Evolutionary conservation across 1,140 invertebrate genomes (phyloP).

Genomic region (Dysdera silvatica): DNA sequence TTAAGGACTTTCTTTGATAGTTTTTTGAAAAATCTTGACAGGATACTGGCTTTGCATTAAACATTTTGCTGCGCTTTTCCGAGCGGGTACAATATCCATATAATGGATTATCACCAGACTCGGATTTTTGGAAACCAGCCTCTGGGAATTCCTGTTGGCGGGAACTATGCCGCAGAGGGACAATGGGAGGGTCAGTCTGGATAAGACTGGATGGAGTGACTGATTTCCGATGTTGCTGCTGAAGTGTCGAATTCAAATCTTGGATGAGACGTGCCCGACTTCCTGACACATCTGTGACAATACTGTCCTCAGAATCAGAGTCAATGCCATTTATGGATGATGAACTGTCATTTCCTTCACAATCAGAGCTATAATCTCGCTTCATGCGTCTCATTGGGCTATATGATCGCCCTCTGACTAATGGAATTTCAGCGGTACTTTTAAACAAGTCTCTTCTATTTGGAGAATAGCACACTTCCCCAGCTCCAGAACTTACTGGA

Average conservation of each 20-base stretch:
- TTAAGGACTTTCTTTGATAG: conserved; percentile 1
- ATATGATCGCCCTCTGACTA: conserved; percentile 6
- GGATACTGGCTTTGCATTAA: conserved; percentile 12
- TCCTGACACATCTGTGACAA: conserved; percentile 26
- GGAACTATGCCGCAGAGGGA: conserved; percentile 14
- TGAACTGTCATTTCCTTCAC: neutral
- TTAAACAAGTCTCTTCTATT: conserved; percentile 11
- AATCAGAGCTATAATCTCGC: neutral
- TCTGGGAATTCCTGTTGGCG: neutral
- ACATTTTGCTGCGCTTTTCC: conserved; percentile 13
- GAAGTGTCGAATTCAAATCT: conserved; percentile 14
- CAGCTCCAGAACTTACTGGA: conserved; percentile 14
- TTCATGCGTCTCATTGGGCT: conserved; percentile 13
- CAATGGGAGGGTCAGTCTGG: neutral
- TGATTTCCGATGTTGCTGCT: neutral
- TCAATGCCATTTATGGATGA: neutral
- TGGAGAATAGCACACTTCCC: conserved; percentile 20
- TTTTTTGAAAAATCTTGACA: conserved; percentile 16
- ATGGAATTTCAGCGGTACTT: conserved; percentile 10
- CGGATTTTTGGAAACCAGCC: neutral
- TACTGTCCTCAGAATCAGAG: conserved; percentile 6
- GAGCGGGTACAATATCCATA: neutral
- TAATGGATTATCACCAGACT: neutral
- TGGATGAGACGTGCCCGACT: conserved; percentile 23
- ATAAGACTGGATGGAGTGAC: neutral